phyloP scores from a whole-genome alignment of 2,113 vertebrate genomes.

The Xyrauchen texanus region DNA sequence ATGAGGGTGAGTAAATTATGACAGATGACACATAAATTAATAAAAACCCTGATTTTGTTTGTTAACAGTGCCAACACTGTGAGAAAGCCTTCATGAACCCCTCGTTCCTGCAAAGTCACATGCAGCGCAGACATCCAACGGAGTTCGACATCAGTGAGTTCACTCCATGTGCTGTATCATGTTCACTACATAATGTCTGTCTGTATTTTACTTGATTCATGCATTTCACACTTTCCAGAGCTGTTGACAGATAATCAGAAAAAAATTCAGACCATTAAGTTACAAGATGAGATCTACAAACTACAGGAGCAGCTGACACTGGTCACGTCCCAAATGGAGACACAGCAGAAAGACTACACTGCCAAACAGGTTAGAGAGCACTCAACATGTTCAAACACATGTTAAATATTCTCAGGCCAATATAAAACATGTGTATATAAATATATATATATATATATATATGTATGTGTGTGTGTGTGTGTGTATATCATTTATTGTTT shows the following conservation, averaged over 20 bases:
- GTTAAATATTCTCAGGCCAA: too few species aligned
- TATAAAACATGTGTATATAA: too few species aligned
- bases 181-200: not conserved
- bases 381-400: too few species aligned
- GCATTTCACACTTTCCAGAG: conserved; percentile 54
- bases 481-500: not conserved
- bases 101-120: conserved; percentile 86
- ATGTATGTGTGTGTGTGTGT: too few species aligned
- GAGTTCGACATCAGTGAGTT: conserved; percentile 81
- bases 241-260: conserved; percentile 75
- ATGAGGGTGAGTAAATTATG: too few species aligned
- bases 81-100: conserved; percentile 90
- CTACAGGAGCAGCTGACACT: conserved; percentile 82
- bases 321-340: conserved; percentile 82
- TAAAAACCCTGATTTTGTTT: not conserved
- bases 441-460: too few species aligned
- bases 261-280: conserved; percentile 73
- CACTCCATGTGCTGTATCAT: not conserved
- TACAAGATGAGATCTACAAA: conserved; percentile 79
- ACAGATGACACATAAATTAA: not conserved
- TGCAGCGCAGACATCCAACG: conserved; percentile 86
- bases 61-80: conserved; percentile 85
- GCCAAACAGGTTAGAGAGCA: conserved; percentile 73
- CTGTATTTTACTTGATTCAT: not conserved
- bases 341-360: conserved; percentile 77